Evolutionary conservation across 2,797 vertebrate genomes (phyloP).

Genomic region (Anisognathus igniventris): DNA sequence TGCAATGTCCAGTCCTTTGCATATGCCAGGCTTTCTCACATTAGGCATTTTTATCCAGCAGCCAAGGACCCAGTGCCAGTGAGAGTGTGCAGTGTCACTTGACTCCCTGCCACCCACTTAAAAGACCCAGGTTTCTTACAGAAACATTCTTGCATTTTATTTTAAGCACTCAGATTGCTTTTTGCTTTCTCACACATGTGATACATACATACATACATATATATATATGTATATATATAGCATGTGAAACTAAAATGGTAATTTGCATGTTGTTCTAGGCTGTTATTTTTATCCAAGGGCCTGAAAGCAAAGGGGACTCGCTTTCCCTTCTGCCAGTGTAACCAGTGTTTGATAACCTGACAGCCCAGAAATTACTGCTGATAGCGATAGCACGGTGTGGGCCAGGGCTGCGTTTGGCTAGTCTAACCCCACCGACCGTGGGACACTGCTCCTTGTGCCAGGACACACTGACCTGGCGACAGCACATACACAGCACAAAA

Average conservation of each 20-base stretch:
- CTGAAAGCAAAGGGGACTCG: not conserved
- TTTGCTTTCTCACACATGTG: not conserved
- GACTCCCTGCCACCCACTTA: not conserved
- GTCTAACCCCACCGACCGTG: accelerated
- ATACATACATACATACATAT: not conserved
- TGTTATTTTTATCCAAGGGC: not conserved
- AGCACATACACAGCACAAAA: not conserved
- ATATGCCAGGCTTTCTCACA: not conserved
- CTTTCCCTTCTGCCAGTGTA: not conserved
- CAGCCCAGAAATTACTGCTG: not conserved
- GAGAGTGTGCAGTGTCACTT: not conserved
- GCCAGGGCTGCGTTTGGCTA: not conserved
- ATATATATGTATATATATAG: not conserved
- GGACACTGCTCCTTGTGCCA: accelerated
- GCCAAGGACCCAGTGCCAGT: not conserved
- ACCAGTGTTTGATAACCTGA: not conserved
- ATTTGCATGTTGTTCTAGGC: not conserved
- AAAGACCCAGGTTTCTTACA: not conserved
- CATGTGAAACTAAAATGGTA: not conserved
- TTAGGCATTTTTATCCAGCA: not conserved
- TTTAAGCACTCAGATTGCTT: not conserved
- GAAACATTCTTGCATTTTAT: not conserved
- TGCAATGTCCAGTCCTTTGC: not conserved
- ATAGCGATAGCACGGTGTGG: accelerated
- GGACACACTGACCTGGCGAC: accelerated